These are phyloP conservation scores for Limnephilus auricula DNA, from an alignment of 2,888 invertebrate genomes.

Conservation along the genomic window DNA sequence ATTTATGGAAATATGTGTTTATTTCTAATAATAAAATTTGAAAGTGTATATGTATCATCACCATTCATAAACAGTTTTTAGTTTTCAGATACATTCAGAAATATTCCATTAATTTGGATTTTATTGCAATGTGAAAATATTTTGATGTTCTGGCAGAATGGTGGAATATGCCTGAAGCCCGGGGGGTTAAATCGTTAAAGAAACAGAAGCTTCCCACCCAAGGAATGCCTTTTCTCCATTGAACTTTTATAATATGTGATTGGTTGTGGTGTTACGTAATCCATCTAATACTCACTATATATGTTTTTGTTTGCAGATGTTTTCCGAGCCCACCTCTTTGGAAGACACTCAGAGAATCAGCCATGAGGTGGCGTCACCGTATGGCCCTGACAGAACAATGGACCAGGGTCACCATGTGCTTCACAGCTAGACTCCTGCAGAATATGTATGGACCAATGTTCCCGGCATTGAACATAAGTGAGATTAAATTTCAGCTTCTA, in stretches of 20 bases:
- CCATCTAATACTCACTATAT: background rate
- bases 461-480: conserved; percentile 88
- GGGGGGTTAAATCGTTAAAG: too few relatives aligned
- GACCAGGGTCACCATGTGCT: conserved; percentile 93
- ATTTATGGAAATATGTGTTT: too few relatives aligned
- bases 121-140: too few relatives aligned
- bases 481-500: conserved; percentile 67
- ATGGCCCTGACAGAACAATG: conserved; percentile 95
- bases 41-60: too few relatives aligned
- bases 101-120: too few relatives aligned
- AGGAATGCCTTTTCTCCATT: background rate
- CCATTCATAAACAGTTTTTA: too few relatives aligned
- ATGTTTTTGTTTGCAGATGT: conserved; percentile 74
- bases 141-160: too few relatives aligned
- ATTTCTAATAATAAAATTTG: too few relatives aligned
- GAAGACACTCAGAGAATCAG: conserved; percentile 96
- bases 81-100: too few relatives aligned
- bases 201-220: too few relatives aligned
- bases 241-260: background rate
- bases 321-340: conserved; percentile 97
- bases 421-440: conserved; percentile 89
- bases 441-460: conserved; percentile 94
- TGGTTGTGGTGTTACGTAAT: background rate
- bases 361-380: conserved; percentile 95
- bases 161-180: too few relatives aligned